Evolutionary conservation across 2,797 vertebrate species (phyloP), one percentile per base, ranked within the genome.

Genomic region (Melanotaenia boesemani): DNA sequence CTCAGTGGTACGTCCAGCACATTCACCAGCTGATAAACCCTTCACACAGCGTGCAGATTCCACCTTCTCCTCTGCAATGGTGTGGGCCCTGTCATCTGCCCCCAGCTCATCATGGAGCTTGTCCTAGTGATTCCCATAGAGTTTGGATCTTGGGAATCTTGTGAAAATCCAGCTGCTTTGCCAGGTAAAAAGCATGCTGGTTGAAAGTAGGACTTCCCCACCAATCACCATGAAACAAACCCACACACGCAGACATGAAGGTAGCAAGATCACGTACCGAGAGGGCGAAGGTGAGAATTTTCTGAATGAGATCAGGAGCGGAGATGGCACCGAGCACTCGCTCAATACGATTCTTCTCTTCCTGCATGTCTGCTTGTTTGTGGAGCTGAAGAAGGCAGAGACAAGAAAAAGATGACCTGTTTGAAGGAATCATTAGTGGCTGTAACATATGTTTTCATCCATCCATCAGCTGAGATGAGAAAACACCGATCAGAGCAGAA

Each of bases 361-460:
- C 98, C 90, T 99, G 98, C 97, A 99, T 98, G 93, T 99, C 98
- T 0, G 98, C 97, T 86, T 96, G 97, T 87, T 98, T 99, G 93
- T 99, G 98, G 78, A 99, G 97, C 98, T 99, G 79, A 24, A 13
- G 97, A 75, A 98, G 96, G 1, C 9, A 50, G 11, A 65, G 16
- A 50, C 15, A 55, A 48, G 26, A 0, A 46, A 22, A 30, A 2
- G 4, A 24, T n/a, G 16, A 44, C 2, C 1, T 16, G 41, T 18
- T 44, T 44, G 41, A 44, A 44, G 41, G 41, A 44, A 18, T 16
- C 41, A 44, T 44, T 5, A 13, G 41, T 16, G 41, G 41, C 18
- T 37, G 9, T 3, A 44, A 18, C 13, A 16, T 41, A n/a, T 26
- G 24, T 26, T 22, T 50, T 22, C 16, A 48, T 46, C 46, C 46